A percentile compares a stretch with the other conserved stretches of the same genome.
phyloP scores from a whole-genome alignment of 2,888 invertebrate genomes.

The Hanleya hanleyi region DNA sequence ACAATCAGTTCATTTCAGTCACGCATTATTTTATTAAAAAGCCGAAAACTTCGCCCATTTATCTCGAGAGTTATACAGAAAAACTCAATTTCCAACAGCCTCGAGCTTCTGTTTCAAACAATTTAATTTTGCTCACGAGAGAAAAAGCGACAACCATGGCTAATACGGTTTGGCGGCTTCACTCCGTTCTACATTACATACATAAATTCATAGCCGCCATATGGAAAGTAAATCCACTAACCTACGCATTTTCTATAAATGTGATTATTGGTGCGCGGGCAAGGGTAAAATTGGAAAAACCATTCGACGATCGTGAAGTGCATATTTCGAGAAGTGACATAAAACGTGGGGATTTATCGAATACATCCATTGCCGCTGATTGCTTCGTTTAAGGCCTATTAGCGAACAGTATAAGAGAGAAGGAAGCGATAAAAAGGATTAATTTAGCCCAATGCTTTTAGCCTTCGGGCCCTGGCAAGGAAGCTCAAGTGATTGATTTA shows the following conservation, averaged over 20 bases:
- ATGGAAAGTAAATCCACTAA: too few relatives aligned
- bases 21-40: too few relatives aligned
- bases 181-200: too few relatives aligned
- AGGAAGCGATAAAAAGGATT: constrained; percentile 3
- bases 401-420: constrained; percentile 3
- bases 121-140: too few relatives aligned
- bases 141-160: too few relatives aligned
- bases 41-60: too few relatives aligned
- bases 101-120: too few relatives aligned
- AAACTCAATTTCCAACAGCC: too few relatives aligned
- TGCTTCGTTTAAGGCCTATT: constrained; percentile 5
- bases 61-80: too few relatives aligned
- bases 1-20: too few relatives aligned
- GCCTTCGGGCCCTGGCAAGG: not conserved
- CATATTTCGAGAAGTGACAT: not conserved
- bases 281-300: not conserved
- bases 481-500: constrained; percentile 10
- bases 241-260: not conserved
- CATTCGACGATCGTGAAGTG: not conserved
- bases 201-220: too few relatives aligned
- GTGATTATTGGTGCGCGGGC: not conserved
- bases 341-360: not conserved
- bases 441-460: constrained; percentile 4
- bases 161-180: too few relatives aligned
- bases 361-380: not conserved